Evolutionary conservation across 2,888 invertebrate species (phyloP), one percentile per base, ranked within the genome.

Genomic region (Lithophane semibrunnea): DNA sequence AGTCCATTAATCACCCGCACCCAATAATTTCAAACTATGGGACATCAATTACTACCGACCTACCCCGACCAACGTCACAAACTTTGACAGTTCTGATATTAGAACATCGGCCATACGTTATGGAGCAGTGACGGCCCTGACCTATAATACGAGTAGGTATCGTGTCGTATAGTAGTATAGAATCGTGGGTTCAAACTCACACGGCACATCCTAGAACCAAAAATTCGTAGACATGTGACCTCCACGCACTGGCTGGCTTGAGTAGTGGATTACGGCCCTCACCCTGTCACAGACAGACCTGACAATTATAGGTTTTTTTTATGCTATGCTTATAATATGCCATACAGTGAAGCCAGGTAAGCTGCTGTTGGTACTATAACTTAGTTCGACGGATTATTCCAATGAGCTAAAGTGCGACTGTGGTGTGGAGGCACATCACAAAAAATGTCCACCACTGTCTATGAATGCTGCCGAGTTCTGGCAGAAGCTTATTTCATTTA

Each of bases 71-170:
- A 78, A 12, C 73, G 67, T 86, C 84, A 75, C 75, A 68, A 77
- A 88, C 69, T 87, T 87, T 85, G 87, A 85, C 88, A 87, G 83
- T 77, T 88, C 65, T 56, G 52, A 79, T 79, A 84, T 85, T 88
- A 64, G 76, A 61, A 72, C 78, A 77, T 79, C 63, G 79, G 56
- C 73, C 67, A 42, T 80, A 65, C 64, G 64, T 63, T 29, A 42
- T 5, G 54, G 4, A 10, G 21, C n/a, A 21, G 29, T 18, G 24
- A 24, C 37, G 9, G 42, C 3, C 2, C 0, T 2, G 2, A 42
- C 24, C 42, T 54, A 1, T 21, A 54, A 21, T 5, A 58, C 5
- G 58, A 58, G 29, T 29, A 29, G n/a, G n/a, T n/a, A n/a, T n/a
- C n/a, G n/a, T n/a, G n/a, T 29, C 29, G 29, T 29, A 29, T 29